A percentile compares a stretch with the other conserved stretches of the same genome.
Conservation (phyloP, 2,888 invertebrate genomes). For the Monochamus alternatus region DNA sequence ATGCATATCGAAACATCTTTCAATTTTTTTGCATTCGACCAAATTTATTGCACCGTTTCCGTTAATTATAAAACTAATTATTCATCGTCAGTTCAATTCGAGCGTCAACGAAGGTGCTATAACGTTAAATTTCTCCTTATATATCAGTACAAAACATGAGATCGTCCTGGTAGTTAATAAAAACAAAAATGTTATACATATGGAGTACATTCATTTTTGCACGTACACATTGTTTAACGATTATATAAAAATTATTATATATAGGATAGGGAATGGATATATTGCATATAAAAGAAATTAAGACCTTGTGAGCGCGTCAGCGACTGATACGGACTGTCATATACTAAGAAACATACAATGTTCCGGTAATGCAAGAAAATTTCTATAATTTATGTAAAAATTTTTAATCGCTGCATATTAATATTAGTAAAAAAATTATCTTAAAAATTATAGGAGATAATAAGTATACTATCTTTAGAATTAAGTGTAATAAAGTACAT, state of each 20-base stretch:
- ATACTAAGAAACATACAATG: not conserved
- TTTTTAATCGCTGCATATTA: no score
- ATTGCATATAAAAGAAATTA: constrained; percentile 11
- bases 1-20: constrained; percentile 5
- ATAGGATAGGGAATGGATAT: constrained; percentile 4
- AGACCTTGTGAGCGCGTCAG: not conserved
- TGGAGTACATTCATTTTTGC: constrained; percentile 29
- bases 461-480: no score
- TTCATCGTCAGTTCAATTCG: not conserved
- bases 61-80: constrained; percentile 19
- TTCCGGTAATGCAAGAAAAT: not conserved
- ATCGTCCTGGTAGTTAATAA: constrained; percentile 12
- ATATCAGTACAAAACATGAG: not conserved
- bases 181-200: constrained; percentile 6
- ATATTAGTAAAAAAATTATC: no score
- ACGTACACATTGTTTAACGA: constrained; percentile 22
- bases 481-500: no score
- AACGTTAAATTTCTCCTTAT: constrained; percentile 16
- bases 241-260: constrained; percentile 17
- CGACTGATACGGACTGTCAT: constrained; percentile 2
- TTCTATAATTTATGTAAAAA: no score
- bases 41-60: constrained; percentile 21
- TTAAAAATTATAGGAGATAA: no score
- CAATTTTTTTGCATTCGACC: not conserved
- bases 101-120: not conserved